Evolutionary conservation across 92 coral and sea anemone genomes (phyloP), one percentile per base, ranked within the genome.

Genomic region (Actinostola sp.): DNA sequence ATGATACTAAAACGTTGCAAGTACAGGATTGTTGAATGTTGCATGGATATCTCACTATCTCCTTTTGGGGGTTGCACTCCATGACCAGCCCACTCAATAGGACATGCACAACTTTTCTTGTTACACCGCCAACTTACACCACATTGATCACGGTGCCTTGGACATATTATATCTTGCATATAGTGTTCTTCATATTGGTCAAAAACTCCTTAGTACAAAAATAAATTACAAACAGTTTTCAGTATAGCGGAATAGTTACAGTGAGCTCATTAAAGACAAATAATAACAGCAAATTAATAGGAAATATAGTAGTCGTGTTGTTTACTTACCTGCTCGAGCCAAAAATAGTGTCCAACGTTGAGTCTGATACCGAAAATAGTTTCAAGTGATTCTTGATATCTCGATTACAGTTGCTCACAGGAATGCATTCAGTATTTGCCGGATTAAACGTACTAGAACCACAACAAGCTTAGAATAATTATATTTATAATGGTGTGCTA

Each of bases 111-210:
- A 63, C 58, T 48, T 49, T 53, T 77, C 39, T 60, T 78, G 34
- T 72, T 72, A 58, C 25, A 48, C 5, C 84, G 80, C 89, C 89
- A 84, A 17, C 89, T 78, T 59, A 84, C 66, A 19, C 89, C 84
- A 56, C 46, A 64, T 51, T 53, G 75, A 67, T 84, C 89, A 32
- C 81, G 84, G 38, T 84, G 81, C 42, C 72, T 83, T 54, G 81
- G 77, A 44, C 89, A 84, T 32, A 72, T 72, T 33, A 80, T 82
- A 48, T 61, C 38, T 12, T 67, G 53, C 36, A 36, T 55, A 57
- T 36, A 11, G 13, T n/a, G 43, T 14, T 25, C 70, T 32, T 75
- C 87, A 35, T 26, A 29, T 38, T 56, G 41, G n/a, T 57, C 32
- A 57, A 57, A 57, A 25, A 57, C 8, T 2, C 63, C 63, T 59